Conservation (phyloP, 2,888 invertebrate genomes). For the Eupithecia subumbrata region DNA sequence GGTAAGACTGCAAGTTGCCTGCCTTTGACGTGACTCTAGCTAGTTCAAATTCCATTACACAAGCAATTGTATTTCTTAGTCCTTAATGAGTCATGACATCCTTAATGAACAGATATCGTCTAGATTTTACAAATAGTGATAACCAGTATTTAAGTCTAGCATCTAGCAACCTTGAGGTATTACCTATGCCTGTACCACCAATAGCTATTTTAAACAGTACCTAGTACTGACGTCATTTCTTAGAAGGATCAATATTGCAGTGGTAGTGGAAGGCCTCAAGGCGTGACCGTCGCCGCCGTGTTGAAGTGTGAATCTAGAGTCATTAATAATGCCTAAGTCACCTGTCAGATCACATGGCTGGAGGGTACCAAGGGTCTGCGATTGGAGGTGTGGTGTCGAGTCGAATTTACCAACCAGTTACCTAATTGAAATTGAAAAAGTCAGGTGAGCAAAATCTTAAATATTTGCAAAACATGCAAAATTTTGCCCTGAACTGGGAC, state of each 20-base stretch:
- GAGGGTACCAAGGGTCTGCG: neutral
- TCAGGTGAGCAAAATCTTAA: neutral
- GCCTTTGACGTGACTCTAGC: neutral
- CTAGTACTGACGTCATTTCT: neutral
- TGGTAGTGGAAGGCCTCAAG: neutral
- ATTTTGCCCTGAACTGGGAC: neutral
- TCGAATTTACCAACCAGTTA: neutral
- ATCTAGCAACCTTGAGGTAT: neutral
- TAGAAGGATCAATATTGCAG: slow-evolving; percentile 6
- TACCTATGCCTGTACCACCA: neutral
- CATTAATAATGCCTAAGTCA: slow-evolving; percentile 68
- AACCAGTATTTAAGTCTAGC: neutral
- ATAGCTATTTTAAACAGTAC: neutral
- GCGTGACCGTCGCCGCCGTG: neutral
- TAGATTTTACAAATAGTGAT: neutral
- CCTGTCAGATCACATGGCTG: slow-evolving; percentile 49
- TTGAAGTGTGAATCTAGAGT: slow-evolving; percentile 45
- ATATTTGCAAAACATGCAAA: no score
- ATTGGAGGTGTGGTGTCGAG: neutral
- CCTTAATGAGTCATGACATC: neutral
- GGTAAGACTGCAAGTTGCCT: neutral
- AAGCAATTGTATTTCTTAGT: neutral
- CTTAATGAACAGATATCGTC: neutral
- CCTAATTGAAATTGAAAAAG: neutral
- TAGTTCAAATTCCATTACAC: neutral